Evolutionary conservation across 1,140 invertebrate genomes (phyloP), one percentile per base, ranked within the genome.

Genomic region (Heterodera schachtii): DNA sequence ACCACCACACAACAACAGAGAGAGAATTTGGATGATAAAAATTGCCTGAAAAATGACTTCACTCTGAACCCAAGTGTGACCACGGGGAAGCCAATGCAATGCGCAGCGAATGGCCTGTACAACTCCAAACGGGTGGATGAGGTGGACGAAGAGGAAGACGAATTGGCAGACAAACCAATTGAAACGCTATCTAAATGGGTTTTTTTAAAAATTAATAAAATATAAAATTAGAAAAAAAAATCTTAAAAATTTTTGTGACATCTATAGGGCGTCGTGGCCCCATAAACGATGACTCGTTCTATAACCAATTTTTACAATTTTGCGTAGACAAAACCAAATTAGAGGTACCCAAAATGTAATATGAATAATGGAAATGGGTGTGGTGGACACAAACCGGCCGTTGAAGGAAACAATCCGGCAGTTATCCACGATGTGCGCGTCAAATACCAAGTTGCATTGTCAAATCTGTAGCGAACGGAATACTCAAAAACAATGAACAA

Each of bases 11-110:
- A 31, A 31, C 31, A 31, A 31, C 31, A 31, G 31, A 31, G 31
- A 31, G 31, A 31, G 31, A 31, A 76, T 75, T 49, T 13, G n/a
- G 41, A 11, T 47, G 0, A 41, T 16, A 77, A 81, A 81, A 60
- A 64, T 64, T 64, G 83, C 84, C 73, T 80, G 73, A 85, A 85
- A 60, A 87, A 85, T 16, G 85, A 87, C 73, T 85, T 85, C 47
- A 85, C 85, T 52, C 84, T 95, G 92, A 98, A 97, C 84, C 96
- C 96, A 88, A 98, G 93, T 82, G 96, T 97, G 70, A 98, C 95
- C 85, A 97, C 95, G 85, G 96, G 96, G 93, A 98, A 98, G 81
- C 97, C 96, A 91, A 98, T 95, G 91, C 94, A 98, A 92, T 99
- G 97, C 84, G 97, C 97, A 84, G 97, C 97, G 92, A 99, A 97